A percentile compares a stretch with the other conserved stretches of the same genome.
These are phyloP conservation scores for Sminthurinus signatus DNA, from an alignment of 1,140 invertebrate genomes.

Conservation along the genomic window DNA sequence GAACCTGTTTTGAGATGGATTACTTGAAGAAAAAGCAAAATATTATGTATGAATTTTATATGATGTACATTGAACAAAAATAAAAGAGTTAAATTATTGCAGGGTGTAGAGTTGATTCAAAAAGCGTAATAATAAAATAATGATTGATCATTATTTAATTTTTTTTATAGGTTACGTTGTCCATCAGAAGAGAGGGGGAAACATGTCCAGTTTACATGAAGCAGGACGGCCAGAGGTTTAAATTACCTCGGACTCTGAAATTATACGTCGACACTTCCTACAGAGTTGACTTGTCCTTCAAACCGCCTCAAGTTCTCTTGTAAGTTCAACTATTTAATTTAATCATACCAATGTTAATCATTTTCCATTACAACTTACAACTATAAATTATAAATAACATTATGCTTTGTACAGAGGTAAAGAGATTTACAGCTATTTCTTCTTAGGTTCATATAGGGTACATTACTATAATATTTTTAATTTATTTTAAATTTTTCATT, in stretches of 20 bases:
- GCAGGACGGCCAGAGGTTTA: constrained; percentile 39
- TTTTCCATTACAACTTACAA: no score
- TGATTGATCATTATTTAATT: constrained; percentile 10
- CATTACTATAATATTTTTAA: no score
- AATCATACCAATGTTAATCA: no score
- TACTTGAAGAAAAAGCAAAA: background rate
- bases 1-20: no score
- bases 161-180: constrained; percentile 35
- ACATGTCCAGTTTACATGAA: constrained; percentile 39
- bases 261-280: constrained; percentile 36
- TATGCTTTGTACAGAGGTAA: no score
- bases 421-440: no score
- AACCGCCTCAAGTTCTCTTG: constrained; percentile 37
- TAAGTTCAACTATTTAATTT: constrained; percentile 20
- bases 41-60: no score
- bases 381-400: no score
- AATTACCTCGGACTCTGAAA: constrained; percentile 39
- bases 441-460: no score
- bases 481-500: no score
- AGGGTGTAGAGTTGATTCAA: background rate
- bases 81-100: background rate
- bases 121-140: constrained; percentile 6
- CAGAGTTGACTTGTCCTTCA: constrained; percentile 39
- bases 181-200: constrained; percentile 38
- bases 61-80: no score